A percentile compares a stretch with the other conserved stretches of the same genome.
These are phyloP conservation scores for Heliothis virescens DNA, from an alignment of 1,140 invertebrate species.

Conservation along the genomic window DNA sequence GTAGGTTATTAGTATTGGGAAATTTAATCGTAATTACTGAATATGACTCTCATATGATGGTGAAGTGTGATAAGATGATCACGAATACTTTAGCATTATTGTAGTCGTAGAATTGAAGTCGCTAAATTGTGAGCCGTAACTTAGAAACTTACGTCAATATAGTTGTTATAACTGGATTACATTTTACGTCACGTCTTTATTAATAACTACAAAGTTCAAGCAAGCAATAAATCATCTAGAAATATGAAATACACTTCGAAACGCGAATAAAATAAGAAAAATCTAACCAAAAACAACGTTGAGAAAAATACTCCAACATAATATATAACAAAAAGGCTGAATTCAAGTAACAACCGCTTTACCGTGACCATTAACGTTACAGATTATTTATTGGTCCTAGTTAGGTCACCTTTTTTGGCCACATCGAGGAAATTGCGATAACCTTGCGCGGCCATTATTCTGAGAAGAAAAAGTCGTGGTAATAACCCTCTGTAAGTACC, in stretches of 20 bases:
- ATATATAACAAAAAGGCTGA: constrained; percentile 7
- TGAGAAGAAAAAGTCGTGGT: not conserved
- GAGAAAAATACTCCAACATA: not conserved
- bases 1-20: no score
- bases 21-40: no score
- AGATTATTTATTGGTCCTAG: constrained; percentile 26
- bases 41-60: no score
- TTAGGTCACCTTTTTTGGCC: constrained; percentile 16
- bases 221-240: no score
- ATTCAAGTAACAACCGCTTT: constrained; percentile 18
- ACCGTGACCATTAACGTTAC: constrained; percentile 19
- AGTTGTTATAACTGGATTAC: no score
- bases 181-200: no score
- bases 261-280: not conserved
- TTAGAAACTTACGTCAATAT: no score
- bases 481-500: not conserved
- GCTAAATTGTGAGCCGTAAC: no score
- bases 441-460: not conserved
- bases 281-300: not conserved
- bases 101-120: no score
- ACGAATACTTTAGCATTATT: no score
- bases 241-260: not conserved
- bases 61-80: no score
- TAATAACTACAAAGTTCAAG: no score
- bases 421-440: constrained; percentile 17